phyloP scores from a whole-genome alignment of 2,113 vertebrate genomes.

The Panthera tigris region DNA sequence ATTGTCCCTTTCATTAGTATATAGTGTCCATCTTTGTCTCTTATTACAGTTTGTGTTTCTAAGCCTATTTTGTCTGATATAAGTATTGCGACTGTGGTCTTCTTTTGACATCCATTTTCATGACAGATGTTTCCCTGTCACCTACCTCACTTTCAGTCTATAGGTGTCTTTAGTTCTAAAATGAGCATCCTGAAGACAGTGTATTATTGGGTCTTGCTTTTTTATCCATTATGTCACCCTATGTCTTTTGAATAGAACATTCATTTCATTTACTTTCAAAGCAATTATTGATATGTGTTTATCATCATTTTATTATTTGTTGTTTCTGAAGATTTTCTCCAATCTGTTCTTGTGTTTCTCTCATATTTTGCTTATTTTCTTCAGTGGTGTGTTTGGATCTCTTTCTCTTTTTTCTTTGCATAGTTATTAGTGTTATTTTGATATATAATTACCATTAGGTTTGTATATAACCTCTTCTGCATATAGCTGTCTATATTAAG shows the following conservation, averaged over 20 bases:
- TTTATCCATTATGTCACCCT: not conserved
- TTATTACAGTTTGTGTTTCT: not conserved
- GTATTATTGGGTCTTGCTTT: not conserved
- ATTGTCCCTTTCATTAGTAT: not conserved
- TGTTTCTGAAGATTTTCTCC: not conserved
- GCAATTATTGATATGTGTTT: not conserved
- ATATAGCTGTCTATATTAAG: not conserved
- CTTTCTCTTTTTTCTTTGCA: not conserved
- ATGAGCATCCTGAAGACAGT: not conserved
- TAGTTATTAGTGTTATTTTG: not conserved
- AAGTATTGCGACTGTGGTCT: not conserved
- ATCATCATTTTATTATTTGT: not conserved
- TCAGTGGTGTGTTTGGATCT: not conserved
- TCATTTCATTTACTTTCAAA: not conserved
- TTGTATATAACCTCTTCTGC: not conserved
- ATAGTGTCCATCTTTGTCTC: not conserved
- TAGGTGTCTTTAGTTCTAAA: not conserved
- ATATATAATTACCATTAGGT: not conserved
- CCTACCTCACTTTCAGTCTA: not conserved
- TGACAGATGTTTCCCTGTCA: not conserved
- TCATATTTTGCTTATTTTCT: not conserved
- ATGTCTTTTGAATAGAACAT: not conserved
- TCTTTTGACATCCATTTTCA: not conserved
- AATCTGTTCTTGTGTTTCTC: not conserved
- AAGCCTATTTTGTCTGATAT: not conserved